phyloP scores from a whole-genome alignment of 2,888 invertebrate genomes.

The Craniophora ligustri region DNA sequence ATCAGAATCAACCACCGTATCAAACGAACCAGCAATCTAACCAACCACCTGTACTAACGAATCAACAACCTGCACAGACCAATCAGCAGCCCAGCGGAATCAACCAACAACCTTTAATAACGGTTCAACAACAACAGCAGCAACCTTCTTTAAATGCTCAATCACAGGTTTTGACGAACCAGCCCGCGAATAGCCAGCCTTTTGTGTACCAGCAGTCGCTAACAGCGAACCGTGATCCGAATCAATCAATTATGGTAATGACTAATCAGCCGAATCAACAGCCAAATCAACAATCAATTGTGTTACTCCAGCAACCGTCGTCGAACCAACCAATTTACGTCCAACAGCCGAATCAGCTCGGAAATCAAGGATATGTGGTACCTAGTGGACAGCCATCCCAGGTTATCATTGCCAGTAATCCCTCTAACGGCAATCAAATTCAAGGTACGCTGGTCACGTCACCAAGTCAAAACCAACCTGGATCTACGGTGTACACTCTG shows the following conservation, averaged over 20 bases:
- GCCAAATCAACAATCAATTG: slow-evolving; percentile 35
- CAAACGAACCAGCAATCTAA: slow-evolving; percentile 3
- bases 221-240: slow-evolving; percentile 26
- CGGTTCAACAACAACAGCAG: slow-evolving; percentile 4
- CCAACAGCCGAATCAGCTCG: slow-evolving; percentile 33
- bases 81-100: slow-evolving; percentile 10
- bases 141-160: neutral
- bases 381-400: slow-evolving; percentile 18
- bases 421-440: slow-evolving; percentile 24
- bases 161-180: slow-evolving; percentile 22
- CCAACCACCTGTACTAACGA: slow-evolving; percentile 17
- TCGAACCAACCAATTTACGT: slow-evolving; percentile 40
- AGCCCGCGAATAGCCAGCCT: slow-evolving; percentile 19
- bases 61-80: slow-evolving; percentile 13
- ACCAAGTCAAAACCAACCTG: slow-evolving; percentile 42
- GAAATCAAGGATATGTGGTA: slow-evolving; percentile 7
- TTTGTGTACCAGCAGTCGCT: slow-evolving; percentile 34
- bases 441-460: slow-evolving; percentile 31
- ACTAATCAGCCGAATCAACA: slow-evolving; percentile 33
- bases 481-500: slow-evolving; percentile 55
- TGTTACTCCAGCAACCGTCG: slow-evolving; percentile 41
- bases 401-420: slow-evolving; percentile 30
- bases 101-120: slow-evolving; percentile 21
- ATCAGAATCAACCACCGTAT: slow-evolving; percentile 18
- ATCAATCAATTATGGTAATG: slow-evolving; percentile 37